Evolutionary conservation across 2,888 invertebrate species (phyloP).

Genomic region (Tromatobia lineatoria): DNA sequence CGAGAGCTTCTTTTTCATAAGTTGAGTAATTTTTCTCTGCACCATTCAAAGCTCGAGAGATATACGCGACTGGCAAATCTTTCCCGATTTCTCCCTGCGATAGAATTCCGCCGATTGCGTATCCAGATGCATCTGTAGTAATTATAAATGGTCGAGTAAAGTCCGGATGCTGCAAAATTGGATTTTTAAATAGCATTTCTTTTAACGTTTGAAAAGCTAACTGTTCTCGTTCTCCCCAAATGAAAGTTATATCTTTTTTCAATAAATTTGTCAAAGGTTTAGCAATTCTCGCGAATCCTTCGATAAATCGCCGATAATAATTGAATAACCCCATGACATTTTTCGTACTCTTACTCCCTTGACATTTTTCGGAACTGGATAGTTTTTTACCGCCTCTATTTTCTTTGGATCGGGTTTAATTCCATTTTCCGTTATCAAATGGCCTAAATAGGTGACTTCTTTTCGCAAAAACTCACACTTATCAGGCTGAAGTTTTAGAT

Average conservation of each 20-base stretch:
- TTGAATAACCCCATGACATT: not conserved
- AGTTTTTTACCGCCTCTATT: not conserved
- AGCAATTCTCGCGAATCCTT: no score
- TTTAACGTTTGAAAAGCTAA: no score
- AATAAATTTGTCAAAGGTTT: not conserved
- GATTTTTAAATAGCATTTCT: not conserved
- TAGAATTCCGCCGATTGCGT: not conserved
- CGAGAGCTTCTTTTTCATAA: not conserved
- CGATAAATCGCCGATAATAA: no score
- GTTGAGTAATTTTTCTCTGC: not conserved
- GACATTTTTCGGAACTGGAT: constrained; percentile 1
- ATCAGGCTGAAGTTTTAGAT: not conserved
- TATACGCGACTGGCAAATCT: not conserved
- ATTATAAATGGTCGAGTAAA: no score
- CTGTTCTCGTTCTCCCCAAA: not conserved
- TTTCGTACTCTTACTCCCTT: no score
- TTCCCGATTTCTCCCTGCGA: not conserved
- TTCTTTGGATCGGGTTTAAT: not conserved
- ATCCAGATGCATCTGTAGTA: no score
- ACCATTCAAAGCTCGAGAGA: not conserved
- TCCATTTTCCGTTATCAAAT: constrained; percentile 2
- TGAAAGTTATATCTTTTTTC: not conserved
- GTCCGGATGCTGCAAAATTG: not conserved
- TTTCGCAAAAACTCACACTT: no score
- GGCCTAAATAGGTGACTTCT: not conserved